phyloP scores from a whole-genome alignment of 2,113 vertebrate genomes.

The Pardalotus punctatus region DNA sequence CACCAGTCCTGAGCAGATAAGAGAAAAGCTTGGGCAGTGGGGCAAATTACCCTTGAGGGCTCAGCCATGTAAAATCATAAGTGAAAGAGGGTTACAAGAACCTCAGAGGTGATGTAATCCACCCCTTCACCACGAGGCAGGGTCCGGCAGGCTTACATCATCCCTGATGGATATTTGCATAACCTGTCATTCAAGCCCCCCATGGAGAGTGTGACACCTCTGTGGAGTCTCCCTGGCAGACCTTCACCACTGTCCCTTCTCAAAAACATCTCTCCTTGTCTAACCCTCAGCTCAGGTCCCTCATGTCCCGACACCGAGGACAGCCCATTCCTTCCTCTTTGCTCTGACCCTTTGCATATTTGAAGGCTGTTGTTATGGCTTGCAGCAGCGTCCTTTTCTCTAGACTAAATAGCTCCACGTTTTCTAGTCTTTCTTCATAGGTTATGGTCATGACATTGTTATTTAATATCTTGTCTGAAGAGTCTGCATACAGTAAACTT shows the following conservation, averaged over 20 bases:
- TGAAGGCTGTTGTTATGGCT: constrained; percentile 21
- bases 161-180: constrained; percentile 22
- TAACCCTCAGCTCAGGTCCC: background rate
- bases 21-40: background rate
- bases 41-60: background rate
- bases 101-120: background rate
- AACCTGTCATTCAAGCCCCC: background rate
- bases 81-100: background rate
- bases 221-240: background rate
- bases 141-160: background rate
- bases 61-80: fast-evolving
- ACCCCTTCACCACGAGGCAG: background rate
- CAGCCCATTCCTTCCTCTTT: background rate
- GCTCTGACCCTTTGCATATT: background rate
- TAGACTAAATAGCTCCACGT: background rate
- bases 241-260: background rate
- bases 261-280: background rate
- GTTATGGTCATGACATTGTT: background rate
- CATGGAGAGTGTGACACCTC: background rate
- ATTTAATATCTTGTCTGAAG: constrained; percentile 17
- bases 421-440: background rate
- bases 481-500: constrained; percentile 3
- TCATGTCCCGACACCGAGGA: background rate
- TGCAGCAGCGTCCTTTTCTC: background rate
- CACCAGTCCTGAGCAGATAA: background rate